Percentiles rank a stretch among this genome's conserved stretches.
phyloP scores from a whole-genome alignment of 1,140 invertebrate genomes.

The Drosophila asahinai region DNA sequence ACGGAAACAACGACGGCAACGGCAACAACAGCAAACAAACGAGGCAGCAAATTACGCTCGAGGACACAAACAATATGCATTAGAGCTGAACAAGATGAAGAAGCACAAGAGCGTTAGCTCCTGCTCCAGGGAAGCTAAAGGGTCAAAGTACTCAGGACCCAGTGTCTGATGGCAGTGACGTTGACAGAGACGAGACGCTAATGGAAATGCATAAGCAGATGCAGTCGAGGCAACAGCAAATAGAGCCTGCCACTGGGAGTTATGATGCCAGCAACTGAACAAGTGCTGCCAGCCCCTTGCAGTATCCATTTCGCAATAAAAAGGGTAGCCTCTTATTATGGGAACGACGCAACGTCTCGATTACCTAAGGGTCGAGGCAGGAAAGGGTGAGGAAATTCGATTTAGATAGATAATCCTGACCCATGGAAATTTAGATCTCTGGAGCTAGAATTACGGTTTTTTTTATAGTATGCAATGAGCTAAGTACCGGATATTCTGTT shows the following conservation, averaged over 20 bases:
- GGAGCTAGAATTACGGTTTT: too few relatives aligned
- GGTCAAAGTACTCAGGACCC: constrained; percentile 64
- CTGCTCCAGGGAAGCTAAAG: constrained; percentile 15
- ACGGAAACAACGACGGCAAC: background rate
- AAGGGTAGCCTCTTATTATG: too few relatives aligned
- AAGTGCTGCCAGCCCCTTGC: background rate
- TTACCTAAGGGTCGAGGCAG: background rate
- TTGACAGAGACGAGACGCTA: constrained; percentile 65
- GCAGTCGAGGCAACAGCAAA: constrained; percentile 43
- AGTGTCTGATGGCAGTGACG: constrained; percentile 69
- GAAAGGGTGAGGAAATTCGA: background rate
- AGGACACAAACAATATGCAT: constrained; percentile 79
- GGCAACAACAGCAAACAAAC: constrained; percentile 46
- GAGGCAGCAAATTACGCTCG: constrained; percentile 69
- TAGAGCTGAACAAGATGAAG: constrained; percentile 43
- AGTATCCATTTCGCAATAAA: background rate
- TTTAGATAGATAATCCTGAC: background rate
- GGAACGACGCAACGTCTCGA: background rate
- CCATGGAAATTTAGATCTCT: too few relatives aligned
- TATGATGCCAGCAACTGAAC: background rate
- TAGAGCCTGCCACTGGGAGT: constrained; percentile 5
- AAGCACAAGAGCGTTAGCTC: constrained; percentile 38
- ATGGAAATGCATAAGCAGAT: constrained; percentile 78
- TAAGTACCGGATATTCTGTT: background rate
- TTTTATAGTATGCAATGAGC: background rate